Conservation (phyloP, 2,113 vertebrate genomes). For the Empidonax alnorum region DNA sequence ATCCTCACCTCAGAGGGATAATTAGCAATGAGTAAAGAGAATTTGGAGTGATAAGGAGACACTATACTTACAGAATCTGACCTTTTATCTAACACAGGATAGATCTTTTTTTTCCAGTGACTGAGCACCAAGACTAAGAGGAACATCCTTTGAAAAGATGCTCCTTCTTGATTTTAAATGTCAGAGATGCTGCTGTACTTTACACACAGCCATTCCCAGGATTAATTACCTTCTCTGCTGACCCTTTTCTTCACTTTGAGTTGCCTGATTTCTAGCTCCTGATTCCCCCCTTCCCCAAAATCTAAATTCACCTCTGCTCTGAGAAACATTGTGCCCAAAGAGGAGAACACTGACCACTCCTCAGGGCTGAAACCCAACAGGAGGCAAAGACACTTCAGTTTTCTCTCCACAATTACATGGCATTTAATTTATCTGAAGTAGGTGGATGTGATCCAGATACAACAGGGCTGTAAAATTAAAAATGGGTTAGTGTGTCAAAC, state of each 20-base stretch:
- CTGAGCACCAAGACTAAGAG: neutral
- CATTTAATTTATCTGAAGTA: slow-evolving; percentile 25
- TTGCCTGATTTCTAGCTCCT: neutral
- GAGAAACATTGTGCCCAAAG: neutral
- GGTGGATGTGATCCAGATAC: slow-evolving; percentile 57
- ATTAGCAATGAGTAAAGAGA: neutral
- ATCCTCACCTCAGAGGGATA: neutral
- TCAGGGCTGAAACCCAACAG: neutral
- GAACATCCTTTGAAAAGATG: neutral
- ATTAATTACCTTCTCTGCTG: neutral
- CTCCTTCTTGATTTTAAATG: neutral
- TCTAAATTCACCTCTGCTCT: neutral
- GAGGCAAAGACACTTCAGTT: neutral
- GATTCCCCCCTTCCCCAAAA: neutral
- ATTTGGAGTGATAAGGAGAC: neutral
- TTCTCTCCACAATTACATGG: neutral
- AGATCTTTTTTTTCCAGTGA: neutral
- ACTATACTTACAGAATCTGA: neutral
- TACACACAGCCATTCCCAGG: neutral
- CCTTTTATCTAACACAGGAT: neutral
- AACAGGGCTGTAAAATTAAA: slow-evolving; percentile 71
- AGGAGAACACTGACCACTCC: neutral
- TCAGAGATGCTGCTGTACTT: neutral
- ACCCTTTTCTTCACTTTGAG: neutral
- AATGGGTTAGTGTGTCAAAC: slow-evolving; percentile 62